A percentile compares a stretch with the other conserved stretches of the same genome.
Evolutionary conservation across 1,140 invertebrate genomes (phyloP).

Genomic region (Anastrepha obliqua): DNA sequence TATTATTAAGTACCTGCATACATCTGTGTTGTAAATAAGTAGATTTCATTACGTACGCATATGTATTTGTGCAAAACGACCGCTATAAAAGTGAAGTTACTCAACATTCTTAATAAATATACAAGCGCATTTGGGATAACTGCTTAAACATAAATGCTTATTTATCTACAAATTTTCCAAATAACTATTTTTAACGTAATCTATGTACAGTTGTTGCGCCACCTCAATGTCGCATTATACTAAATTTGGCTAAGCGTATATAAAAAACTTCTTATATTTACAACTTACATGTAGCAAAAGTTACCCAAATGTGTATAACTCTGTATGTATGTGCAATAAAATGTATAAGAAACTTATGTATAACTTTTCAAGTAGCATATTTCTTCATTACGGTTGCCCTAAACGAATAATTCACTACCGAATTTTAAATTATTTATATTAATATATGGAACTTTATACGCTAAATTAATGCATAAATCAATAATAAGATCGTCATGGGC

Average conservation of each 20-base stretch:
- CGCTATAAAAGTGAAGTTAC: constrained; percentile 24
- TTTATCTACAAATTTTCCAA: not conserved
- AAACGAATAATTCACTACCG: not conserved
- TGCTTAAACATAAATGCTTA: not conserved
- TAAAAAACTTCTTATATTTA: constrained; percentile 24
- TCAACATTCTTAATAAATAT: constrained; percentile 4
- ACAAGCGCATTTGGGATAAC: not conserved
- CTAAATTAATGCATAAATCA: too few species aligned
- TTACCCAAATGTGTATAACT: not conserved
- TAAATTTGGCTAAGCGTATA: constrained; percentile 29
- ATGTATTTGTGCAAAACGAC: constrained; percentile 31
- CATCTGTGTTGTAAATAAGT: not conserved
- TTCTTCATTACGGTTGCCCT: not conserved
- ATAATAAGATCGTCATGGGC: too few species aligned
- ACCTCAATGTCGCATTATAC: not conserved
- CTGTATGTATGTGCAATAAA: not conserved
- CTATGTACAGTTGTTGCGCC: not conserved
- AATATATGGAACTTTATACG: too few species aligned
- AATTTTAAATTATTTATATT: too few species aligned
- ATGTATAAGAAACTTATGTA: not conserved
- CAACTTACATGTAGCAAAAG: not conserved
- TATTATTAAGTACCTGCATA: not conserved
- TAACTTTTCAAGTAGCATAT: not conserved
- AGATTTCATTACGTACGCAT: not conserved
- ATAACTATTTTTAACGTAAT: not conserved